These are phyloP conservation scores for Zaprionus camerounensis DNA, from an alignment of 1,140 invertebrate genomes.

Conservation along the genomic window DNA sequence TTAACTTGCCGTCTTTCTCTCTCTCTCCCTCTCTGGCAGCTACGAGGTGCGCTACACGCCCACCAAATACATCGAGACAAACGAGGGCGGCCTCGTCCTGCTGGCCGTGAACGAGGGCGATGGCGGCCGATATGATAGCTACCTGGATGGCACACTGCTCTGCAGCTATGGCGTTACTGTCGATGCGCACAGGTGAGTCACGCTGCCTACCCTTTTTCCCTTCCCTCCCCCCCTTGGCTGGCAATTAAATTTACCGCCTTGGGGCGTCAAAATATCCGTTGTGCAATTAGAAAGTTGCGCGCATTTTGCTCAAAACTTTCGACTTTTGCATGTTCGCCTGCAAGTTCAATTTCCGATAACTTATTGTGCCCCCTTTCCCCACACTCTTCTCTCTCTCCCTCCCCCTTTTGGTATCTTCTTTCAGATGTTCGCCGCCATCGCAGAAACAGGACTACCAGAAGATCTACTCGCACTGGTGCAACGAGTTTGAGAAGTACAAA, in stretches of 20 bases:
- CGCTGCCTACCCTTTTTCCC: neutral
- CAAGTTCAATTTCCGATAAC: constrained; percentile 56
- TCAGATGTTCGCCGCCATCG: constrained; percentile 88
- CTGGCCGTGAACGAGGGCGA: constrained; percentile 89
- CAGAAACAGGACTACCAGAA: constrained; percentile 90
- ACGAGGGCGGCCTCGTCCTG: constrained; percentile 89
- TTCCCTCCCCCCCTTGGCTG: neutral
- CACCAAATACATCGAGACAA: constrained; percentile 89
- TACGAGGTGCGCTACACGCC: constrained; percentile 85
- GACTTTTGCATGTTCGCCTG: constrained; percentile 31
- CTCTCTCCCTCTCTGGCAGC: constrained; percentile 53
- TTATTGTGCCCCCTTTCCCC: constrained; percentile 25
- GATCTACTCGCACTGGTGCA: constrained; percentile 92
- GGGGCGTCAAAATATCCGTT: constrained; percentile 38
- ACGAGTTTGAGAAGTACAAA: constrained; percentile 93
- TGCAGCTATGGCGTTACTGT: constrained; percentile 90
- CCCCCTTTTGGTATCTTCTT: constrained; percentile 1
- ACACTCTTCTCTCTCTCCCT: neutral
- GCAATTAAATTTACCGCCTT: constrained; percentile 37
- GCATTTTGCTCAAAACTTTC: constrained; percentile 31
- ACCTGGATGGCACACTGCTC: constrained; percentile 88
- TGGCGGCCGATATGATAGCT: constrained; percentile 89
- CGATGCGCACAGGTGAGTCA: constrained; percentile 87
- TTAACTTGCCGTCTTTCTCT: constrained; percentile 39
- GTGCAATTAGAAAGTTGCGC: constrained; percentile 47